Base-by-base conservation (phyloP, 2,113 vertebrate genomes). In the Psittacula cyanocephala region DNA sequence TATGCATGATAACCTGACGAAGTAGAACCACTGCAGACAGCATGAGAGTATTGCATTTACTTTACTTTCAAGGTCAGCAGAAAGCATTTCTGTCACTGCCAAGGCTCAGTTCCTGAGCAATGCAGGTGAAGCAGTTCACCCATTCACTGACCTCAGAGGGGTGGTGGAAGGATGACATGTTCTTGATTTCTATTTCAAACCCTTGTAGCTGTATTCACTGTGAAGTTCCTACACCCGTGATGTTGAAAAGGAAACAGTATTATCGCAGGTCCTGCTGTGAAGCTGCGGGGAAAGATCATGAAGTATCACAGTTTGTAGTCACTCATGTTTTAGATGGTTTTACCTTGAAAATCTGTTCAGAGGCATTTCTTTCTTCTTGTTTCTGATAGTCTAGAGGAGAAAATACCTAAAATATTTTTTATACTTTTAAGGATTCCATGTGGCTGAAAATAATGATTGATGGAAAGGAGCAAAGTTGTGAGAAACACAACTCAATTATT, bases 251-350 rank as follows among this genome's bases (percentile, higher is more conserved):
- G 31, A 52, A 68, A 7, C 44, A 24, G 44, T 41, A 74, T 55
- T 81, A 55, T 72, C 60, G 57, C n/a, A 67, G 70, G 41, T 81
- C 74, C 79, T 90, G 50, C 89, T 95, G 72, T 78, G 87, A 65
- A 84, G 72, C 81, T 74, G 9, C 16, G 31, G 72, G 77, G 29
- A 52, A 77, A 60, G 64, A 89, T 89, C 63, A 49, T 72, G 18
- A 84, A 86, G 15, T 33, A 14, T 49, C 93, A 31, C 2, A 35
- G 59, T 25, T 89, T 65, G 44, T 47, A 77, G 74, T 81, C 63
- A 70, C 5, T 50, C 53, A 29, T 2, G 4, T 43, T 14, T 63
- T 88, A 50, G 72, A 15, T 59, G 12, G 14, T 41, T 88, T 88
- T 86, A 88, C 33, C 43, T 57, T 86, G 50, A 67, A 91, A 79